phyloP scores from a whole-genome alignment of 2,888 invertebrate species.

The Drosophila anomalata region DNA sequence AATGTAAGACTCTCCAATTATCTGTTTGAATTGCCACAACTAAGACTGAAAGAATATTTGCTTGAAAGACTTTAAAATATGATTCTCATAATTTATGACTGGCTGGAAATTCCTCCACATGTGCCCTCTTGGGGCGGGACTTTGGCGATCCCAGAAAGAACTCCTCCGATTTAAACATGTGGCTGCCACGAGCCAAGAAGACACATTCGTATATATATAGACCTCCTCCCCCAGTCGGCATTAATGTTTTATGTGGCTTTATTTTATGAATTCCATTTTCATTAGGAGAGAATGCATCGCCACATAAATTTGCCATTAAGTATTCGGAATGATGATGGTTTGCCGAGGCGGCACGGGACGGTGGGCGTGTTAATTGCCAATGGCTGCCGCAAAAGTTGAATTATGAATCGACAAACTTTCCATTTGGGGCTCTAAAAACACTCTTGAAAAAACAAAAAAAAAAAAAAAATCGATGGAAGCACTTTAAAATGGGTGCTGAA shows the following conservation, averaged over 20 bases:
- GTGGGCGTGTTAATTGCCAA: constrained; percentile 64
- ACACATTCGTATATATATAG: neutral
- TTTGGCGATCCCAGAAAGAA: constrained; percentile 8
- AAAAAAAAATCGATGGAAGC: constrained; percentile 52
- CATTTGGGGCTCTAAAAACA: neutral
- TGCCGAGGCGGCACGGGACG: neutral
- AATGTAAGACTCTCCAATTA: constrained; percentile 1
- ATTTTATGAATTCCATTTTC: constrained; percentile 59
- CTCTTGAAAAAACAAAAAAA: neutral
- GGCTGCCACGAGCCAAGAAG: constrained; percentile 56
- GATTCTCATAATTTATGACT: constrained; percentile 35
- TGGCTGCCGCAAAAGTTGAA: constrained; percentile 46
- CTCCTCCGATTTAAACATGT: constrained; percentile 25
- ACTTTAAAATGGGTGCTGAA: constrained; percentile 35
- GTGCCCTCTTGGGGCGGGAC: constrained; percentile 16
- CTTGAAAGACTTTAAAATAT: constrained; percentile 28
- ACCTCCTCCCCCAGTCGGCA: constrained; percentile 7
- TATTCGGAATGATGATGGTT: constrained; percentile 35
- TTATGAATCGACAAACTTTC: constrained; percentile 35
- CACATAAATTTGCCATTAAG: constrained; percentile 68
- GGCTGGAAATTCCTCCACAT: constrained; percentile 17
- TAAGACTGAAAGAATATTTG: constrained; percentile 8
- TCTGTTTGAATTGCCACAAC: constrained; percentile 11
- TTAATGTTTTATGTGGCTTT: constrained; percentile 51
- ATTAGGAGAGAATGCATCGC: constrained; percentile 55